Percentiles rank a stretch among this genome's conserved stretches.
phyloP scores from a whole-genome alignment of 2,113 vertebrate genomes.

The Ceuthmochares aereus region DNA sequence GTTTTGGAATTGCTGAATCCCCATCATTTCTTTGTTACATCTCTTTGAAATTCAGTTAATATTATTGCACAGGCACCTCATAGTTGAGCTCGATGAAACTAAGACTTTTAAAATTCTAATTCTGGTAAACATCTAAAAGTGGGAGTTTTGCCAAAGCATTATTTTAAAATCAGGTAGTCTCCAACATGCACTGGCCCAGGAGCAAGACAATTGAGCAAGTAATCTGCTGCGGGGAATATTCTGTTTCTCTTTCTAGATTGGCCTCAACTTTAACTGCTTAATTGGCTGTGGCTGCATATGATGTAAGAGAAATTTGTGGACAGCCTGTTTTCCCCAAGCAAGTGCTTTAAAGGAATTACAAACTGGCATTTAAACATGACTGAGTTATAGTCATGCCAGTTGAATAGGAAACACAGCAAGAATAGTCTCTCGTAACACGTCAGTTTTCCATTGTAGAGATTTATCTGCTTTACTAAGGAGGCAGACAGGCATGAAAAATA shows the following conservation, averaged over 20 bases:
- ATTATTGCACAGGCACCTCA: neutral
- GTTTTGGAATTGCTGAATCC: neutral
- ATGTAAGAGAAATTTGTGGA: neutral
- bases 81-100: neutral
- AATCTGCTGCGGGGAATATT: neutral
- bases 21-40: neutral
- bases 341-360: neutral
- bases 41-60: neutral
- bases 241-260: neutral
- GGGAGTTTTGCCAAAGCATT: neutral
- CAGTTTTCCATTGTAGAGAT: neutral
- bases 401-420: neutral
- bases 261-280: slow-evolving; percentile 1
- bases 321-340: neutral
- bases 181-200: neutral
- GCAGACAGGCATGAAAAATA: neutral
- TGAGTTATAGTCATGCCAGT: neutral
- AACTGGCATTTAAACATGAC: neutral
- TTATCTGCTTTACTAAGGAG: slow-evolving; percentile 7
- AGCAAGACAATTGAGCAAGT: neutral
- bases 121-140: neutral
- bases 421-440: neutral
- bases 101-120: neutral
- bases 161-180: neutral
- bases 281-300: neutral